Evolutionary conservation across 2,113 vertebrate species (phyloP), one percentile per base, ranked within the genome.

Genomic region (Morone saxatilis): DNA sequence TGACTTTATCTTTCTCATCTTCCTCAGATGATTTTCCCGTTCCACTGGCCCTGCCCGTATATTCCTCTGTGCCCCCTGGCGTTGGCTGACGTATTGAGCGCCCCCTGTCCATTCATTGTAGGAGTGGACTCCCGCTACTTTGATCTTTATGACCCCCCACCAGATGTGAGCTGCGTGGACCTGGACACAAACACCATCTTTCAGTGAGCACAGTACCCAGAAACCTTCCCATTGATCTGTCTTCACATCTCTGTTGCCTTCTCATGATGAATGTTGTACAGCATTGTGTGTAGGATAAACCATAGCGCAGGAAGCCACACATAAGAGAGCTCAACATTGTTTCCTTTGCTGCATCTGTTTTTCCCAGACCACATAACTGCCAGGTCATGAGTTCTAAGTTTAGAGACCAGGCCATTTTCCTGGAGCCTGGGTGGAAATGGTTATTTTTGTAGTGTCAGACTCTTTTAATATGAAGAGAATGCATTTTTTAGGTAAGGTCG

Each of bases 181-280:
- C 95, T 99, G 92, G 98, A 99, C 94, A 99, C 98, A 89, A 99
- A 98, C 94, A 98, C 97, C 81, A 99, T 99, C 93, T 99, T 97
- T 87, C 97, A 99, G 98, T 99, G 95, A 99, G 98, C 47, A 40
- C 17, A 50, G 6, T 3, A 20, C n/a, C 54, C 36, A 9, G 25
- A 74, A 71, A 19, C 16, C 40, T 72, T 69, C 53, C 11, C 31
- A 31, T 31, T 31, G 31, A 31, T 31, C 31, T 2, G 2, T 31
- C 31, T 31, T 31, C 31, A 31, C 31, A 2, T 31, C 31, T 31
- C 31, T 31, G 31, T 47, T 25, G 20, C 36, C 3, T 43, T 41
- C 19, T 40, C 17, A 4, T 6, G 50, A 41, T 63, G 17, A 53
- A 68, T 57, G 10, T 36, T 36, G 6, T 43, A n/a, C 38, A 10